A percentile compares a stretch with the other conserved stretches of the same genome.
Conservation (phyloP, 2,113 vertebrate genomes). For the Phodopus roborovskii region DNA sequence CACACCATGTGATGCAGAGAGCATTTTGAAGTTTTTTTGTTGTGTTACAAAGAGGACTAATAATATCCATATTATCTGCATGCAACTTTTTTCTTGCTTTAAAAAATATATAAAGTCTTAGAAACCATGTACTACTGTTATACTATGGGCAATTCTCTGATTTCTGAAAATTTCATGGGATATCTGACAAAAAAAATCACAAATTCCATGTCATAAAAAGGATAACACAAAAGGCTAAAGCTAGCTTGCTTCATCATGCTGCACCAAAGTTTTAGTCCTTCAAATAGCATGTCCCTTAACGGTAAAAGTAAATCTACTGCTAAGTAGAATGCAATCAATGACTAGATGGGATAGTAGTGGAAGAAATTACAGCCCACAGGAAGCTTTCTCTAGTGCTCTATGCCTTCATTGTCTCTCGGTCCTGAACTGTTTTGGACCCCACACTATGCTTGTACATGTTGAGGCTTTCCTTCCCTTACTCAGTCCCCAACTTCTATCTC, state of each 20-base stretch:
- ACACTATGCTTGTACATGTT: background rate
- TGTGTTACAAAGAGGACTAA: conserved; percentile 8
- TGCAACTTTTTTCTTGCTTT: background rate
- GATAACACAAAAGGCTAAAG: conserved; percentile 37
- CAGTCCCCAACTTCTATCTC: background rate
- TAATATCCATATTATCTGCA: background rate
- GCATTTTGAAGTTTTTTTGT: background rate
- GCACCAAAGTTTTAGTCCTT: background rate
- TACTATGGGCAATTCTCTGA: background rate
- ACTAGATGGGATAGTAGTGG: background rate
- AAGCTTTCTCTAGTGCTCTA: background rate
- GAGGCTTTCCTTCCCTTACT: background rate
- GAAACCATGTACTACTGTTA: background rate
- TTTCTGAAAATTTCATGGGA: background rate
- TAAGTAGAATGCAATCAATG: background rate
- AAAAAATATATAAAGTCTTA: background rate
- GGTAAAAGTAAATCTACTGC: background rate
- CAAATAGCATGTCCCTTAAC: background rate
- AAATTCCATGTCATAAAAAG: background rate
- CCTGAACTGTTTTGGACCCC: background rate
- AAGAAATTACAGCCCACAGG: background rate
- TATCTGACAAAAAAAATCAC: conserved; percentile 28
- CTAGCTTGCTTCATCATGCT: background rate
- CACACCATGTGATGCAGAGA: background rate
- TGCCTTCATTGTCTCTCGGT: background rate